A percentile compares a stretch with the other conserved stretches of the same genome.
These are phyloP conservation scores for Phoeniculus purpureus DNA, from an alignment of 2,797 vertebrate species.

Conservation along the genomic window DNA sequence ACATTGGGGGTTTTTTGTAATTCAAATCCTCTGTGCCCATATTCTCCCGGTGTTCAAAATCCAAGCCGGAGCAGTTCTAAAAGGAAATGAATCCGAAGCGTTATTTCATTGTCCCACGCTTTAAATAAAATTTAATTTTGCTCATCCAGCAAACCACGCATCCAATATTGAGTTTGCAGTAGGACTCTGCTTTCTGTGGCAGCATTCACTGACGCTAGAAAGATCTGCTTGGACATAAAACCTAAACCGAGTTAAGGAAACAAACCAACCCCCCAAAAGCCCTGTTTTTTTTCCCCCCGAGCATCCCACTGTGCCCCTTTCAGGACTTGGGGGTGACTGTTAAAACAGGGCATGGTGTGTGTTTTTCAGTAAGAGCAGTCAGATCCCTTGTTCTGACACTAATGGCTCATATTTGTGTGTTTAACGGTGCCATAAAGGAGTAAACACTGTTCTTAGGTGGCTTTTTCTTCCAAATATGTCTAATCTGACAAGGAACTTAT, in stretches of 20 bases:
- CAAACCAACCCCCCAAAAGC: not conserved
- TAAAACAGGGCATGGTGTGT: not conserved
- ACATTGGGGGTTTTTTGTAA: not conserved
- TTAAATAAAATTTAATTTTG: conserved; percentile 57
- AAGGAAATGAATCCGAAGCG: conserved; percentile 35
- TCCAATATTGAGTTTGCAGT: not conserved
- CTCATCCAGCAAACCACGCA: not conserved
- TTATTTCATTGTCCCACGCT: conserved; percentile 13
- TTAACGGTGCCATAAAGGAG: not conserved
- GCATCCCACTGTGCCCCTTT: not conserved
- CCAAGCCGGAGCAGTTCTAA: conserved; percentile 9
- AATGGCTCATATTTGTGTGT: not conserved
- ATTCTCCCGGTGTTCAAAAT: conserved; percentile 28
- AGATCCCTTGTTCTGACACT: not conserved
- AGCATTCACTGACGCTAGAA: not conserved
- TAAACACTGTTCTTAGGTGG: not conserved
- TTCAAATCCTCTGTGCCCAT: not conserved
- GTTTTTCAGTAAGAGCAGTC: not conserved
- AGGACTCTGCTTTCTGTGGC: not conserved
- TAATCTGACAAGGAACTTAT: not conserved
- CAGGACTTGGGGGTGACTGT: not conserved
- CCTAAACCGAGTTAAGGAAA: not conserved
- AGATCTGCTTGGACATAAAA: not conserved
- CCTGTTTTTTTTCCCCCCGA: not conserved
- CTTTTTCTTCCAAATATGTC: not conserved